A percentile compares a stretch with the other conserved stretches of the same genome.
phyloP scores from a whole-genome alignment of 2,113 vertebrate species.

The Serinus canaria region DNA sequence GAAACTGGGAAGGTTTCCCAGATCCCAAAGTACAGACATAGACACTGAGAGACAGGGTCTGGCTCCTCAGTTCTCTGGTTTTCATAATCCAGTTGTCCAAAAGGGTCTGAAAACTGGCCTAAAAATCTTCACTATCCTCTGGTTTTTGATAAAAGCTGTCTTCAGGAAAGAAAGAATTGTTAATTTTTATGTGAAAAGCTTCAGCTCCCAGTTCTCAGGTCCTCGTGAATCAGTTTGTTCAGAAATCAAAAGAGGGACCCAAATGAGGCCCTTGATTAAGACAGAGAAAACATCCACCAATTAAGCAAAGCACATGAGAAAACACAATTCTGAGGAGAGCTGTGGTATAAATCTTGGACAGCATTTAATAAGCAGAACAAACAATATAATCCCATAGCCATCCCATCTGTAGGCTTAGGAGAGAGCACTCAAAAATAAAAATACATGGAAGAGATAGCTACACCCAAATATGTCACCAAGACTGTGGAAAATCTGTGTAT shows the following conservation, averaged over 20 bases:
- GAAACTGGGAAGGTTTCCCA: constrained; percentile 52
- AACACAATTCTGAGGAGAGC: not conserved
- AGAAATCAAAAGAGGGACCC: not conserved
- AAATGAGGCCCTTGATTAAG: not conserved
- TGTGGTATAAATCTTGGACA: not conserved
- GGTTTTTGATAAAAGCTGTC: not conserved
- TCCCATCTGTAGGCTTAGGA: not conserved
- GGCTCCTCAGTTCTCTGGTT: not conserved
- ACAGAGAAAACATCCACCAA: not conserved
- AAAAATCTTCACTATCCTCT: not conserved
- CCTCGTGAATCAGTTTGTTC: not conserved
- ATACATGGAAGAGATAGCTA: not conserved
- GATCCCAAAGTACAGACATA: constrained; percentile 45
- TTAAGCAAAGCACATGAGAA: not conserved
- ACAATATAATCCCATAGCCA: not conserved
- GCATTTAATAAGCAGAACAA: not conserved
- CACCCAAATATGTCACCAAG: not conserved
- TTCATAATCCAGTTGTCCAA: constrained; percentile 1
- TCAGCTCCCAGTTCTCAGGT: not conserved
- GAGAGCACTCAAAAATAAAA: not conserved
- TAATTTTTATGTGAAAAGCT: not conserved
- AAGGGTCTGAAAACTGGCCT: not conserved
- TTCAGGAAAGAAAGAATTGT: not conserved
- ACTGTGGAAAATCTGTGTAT: not conserved
- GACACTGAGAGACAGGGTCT: not conserved